Percentiles rank a stretch among this genome's conserved stretches.
Evolutionary conservation across 2,888 invertebrate species (phyloP).

Genomic region (Andrena haemorrhoa): DNA sequence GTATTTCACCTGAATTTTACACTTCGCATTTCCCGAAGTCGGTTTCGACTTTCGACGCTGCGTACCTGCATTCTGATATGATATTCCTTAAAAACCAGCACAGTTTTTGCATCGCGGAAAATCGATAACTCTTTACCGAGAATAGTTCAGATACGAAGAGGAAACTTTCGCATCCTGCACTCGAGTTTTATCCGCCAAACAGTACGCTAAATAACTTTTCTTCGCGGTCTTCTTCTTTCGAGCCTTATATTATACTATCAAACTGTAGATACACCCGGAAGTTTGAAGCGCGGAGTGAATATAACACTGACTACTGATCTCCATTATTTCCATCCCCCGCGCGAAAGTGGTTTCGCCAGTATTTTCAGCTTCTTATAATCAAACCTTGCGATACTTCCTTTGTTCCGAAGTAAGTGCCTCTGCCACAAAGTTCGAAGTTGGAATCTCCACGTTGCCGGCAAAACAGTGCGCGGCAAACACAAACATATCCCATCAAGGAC

Average conservation of each 20-base stretch:
- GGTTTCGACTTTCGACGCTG: not conserved
- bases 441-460: too few relatives aligned
- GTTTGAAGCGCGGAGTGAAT: slow-evolving; percentile 9
- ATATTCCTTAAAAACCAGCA: too few relatives aligned
- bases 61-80: too few relatives aligned
- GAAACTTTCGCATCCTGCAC: not conserved
- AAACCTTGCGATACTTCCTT: not conserved
- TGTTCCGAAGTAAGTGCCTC: not conserved
- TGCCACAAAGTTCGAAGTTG: too few relatives aligned
- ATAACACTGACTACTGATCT: slow-evolving; percentile 11
- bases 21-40: not conserved
- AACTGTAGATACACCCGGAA: slow-evolving; percentile 6
- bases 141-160: not conserved
- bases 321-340: slow-evolving; percentile 8
- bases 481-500: not conserved
- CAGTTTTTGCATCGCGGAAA: too few relatives aligned
- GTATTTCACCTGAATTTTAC: slow-evolving; percentile 13
- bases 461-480: not conserved
- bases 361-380: not conserved
- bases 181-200: not conserved
- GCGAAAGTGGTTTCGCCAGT: not conserved
- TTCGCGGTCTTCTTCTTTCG: not conserved
- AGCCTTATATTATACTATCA: slow-evolving; percentile 7
- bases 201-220: slow-evolving; percentile 9
- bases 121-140: not conserved